phyloP scores from a whole-genome alignment of 1,140 invertebrate species.

The Drosophila sulfurigaster region DNA sequence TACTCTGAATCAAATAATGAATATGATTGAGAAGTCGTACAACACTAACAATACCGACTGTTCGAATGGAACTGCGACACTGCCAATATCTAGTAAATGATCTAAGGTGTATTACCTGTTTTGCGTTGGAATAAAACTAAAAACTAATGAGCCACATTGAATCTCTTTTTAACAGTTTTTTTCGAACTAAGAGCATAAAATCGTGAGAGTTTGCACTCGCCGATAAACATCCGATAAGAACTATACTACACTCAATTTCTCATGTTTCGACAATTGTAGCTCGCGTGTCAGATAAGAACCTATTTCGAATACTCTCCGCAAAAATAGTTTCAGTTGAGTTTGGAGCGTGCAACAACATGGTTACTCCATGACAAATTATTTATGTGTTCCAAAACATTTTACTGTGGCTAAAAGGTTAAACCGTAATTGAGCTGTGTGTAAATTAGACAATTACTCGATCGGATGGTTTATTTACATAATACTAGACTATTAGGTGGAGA shows the following conservation, averaged over 20 bases:
- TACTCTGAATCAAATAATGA: background rate
- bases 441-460: conserved; percentile 9
- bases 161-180: background rate
- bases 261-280: conserved; percentile 8
- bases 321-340: conserved; percentile 27
- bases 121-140: conserved; percentile 13
- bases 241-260: background rate
- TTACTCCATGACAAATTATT: conserved; percentile 12
- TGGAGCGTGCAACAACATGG: conserved; percentile 12
- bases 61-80: background rate
- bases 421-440: background rate
- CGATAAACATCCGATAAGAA: conserved; percentile 29
- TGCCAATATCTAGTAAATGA: background rate
- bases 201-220: conserved; percentile 1
- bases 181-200: background rate
- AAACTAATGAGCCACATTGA: background rate
- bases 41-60: too few relatives aligned
- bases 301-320: conserved; percentile 4
- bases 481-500: too few relatives aligned
- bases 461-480: background rate
- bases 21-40: too few relatives aligned
- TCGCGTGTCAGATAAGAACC: conserved; percentile 24
- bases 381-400: background rate
- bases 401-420: conserved; percentile 22
- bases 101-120: conserved; percentile 20